A percentile compares a stretch with the other conserved stretches of the same genome.
These are phyloP conservation scores for Crotalus helleri DNA, from an alignment of 2,113 vertebrate species.

Conservation along the genomic window DNA sequence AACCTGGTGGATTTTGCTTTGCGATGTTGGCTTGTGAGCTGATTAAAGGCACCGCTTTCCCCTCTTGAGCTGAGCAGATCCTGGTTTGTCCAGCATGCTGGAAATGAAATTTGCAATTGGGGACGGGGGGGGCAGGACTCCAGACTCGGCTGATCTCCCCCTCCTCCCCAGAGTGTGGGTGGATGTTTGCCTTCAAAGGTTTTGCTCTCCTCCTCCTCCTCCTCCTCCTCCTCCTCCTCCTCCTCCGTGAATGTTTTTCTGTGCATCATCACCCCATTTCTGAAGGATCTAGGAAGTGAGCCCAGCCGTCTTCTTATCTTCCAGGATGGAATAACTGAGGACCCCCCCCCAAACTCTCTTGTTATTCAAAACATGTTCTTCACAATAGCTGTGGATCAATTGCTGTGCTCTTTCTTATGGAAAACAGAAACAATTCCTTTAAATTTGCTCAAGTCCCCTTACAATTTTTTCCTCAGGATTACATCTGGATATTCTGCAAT, in stretches of 20 bases:
- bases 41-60: no score
- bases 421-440: not conserved
- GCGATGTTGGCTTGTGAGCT: not conserved
- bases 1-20: not conserved
- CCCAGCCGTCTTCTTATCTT: not conserved
- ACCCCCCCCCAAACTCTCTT: fast-evolving
- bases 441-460: not conserved
- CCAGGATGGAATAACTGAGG: not conserved
- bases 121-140: conserved; percentile 2
- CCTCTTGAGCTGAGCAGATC: not conserved
- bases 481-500: no score
- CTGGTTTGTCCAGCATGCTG: not conserved
- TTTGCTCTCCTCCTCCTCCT: conserved; percentile 24
- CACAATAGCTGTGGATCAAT: not conserved
- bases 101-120: not conserved
- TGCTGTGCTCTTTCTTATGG: not conserved
- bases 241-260: not conserved
- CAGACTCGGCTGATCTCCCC: conserved; percentile 40
- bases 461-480: no score
- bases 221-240: not conserved
- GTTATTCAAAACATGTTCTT: not conserved
- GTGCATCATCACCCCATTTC: not conserved
- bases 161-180: conserved; percentile 47
- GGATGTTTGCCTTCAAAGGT: conserved; percentile 44
- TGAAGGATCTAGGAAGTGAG: not conserved